phyloP scores from a whole-genome alignment of 2,888 invertebrate genomes.

The Amblyjoppa fuscipennis region DNA sequence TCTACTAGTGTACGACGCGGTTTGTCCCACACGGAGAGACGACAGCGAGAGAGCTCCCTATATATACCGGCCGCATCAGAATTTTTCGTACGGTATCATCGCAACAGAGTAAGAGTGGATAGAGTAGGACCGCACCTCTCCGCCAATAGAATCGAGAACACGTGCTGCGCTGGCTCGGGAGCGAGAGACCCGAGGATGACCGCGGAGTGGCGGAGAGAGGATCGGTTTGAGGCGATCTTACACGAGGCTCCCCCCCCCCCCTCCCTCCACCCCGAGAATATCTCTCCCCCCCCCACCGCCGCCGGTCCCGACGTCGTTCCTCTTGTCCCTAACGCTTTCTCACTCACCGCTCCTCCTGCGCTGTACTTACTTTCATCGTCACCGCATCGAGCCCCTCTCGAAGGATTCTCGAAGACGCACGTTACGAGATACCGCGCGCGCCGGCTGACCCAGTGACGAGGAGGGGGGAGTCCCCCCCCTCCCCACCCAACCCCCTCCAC shows the following conservation, averaged over 20 bases:
- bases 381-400: neutral
- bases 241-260: neutral
- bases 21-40: constrained; percentile 15
- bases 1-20: constrained; percentile 39
- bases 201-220: constrained; percentile 12
- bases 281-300: neutral
- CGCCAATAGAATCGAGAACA: constrained; percentile 60
- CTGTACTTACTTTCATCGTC: neutral
- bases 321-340: constrained; percentile 5
- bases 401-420: neutral
- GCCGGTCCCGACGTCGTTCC: neutral
- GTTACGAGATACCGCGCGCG: neutral
- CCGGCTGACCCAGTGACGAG: constrained; percentile 19
- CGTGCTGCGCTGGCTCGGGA: constrained; percentile 41
- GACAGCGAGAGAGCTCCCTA: constrained; percentile 26
- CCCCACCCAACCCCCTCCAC: too few relatives aligned
- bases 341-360: neutral
- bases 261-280: neutral
- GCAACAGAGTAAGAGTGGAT: constrained; percentile 39
- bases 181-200: constrained; percentile 9
- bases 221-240: constrained; percentile 2
- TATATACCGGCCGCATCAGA: constrained; percentile 1
- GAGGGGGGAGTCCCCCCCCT: neutral
- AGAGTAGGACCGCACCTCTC: constrained; percentile 47
- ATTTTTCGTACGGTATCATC: constrained; percentile 5